A percentile compares a stretch with the other conserved stretches of the same genome.
phyloP scores from a whole-genome alignment of 2,797 vertebrate genomes.

The Erethizon dorsatum region DNA sequence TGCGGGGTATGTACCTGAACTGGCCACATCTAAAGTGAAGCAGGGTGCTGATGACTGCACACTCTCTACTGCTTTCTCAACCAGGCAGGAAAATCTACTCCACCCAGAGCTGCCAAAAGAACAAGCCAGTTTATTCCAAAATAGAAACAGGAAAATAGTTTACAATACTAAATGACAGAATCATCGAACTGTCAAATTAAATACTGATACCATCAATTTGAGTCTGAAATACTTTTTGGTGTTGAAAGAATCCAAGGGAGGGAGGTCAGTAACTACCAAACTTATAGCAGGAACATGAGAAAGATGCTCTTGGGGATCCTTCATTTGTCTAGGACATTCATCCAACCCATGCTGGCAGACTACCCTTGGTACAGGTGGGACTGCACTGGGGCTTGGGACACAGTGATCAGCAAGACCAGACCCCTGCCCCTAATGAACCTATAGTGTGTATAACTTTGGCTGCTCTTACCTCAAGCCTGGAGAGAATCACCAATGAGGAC shows the following conservation, averaged over 20 bases:
- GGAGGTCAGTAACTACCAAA: background rate
- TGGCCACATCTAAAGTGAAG: background rate
- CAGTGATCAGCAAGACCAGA: background rate
- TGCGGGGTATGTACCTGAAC: background rate
- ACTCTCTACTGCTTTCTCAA: background rate
- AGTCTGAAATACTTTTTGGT: slow-evolving; percentile 45
- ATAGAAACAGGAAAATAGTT: slow-evolving; percentile 75
- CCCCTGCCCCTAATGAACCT: background rate
- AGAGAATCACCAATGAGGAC: background rate
- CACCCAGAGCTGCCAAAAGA: slow-evolving; percentile 1
- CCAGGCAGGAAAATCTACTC: background rate
- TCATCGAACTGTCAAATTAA: slow-evolving; percentile 76
- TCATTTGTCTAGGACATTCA: too few species aligned
- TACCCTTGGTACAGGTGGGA: rapidly evolving
- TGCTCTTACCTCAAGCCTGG: background rate
- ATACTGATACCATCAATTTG: slow-evolving; percentile 68
- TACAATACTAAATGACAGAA: slow-evolving; percentile 27
- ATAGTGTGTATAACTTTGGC: background rate
- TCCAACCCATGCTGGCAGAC: background rate
- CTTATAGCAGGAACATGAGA: rapidly evolving
- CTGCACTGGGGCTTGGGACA: background rate
- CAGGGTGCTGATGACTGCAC: rapidly evolving
- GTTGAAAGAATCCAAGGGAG: slow-evolving; percentile 46
- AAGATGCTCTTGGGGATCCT: background rate
- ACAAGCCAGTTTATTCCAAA: slow-evolving; percentile 57